Evolutionary conservation across 2,797 vertebrate species (phyloP).

Genomic region (Limosa lapponica): DNA sequence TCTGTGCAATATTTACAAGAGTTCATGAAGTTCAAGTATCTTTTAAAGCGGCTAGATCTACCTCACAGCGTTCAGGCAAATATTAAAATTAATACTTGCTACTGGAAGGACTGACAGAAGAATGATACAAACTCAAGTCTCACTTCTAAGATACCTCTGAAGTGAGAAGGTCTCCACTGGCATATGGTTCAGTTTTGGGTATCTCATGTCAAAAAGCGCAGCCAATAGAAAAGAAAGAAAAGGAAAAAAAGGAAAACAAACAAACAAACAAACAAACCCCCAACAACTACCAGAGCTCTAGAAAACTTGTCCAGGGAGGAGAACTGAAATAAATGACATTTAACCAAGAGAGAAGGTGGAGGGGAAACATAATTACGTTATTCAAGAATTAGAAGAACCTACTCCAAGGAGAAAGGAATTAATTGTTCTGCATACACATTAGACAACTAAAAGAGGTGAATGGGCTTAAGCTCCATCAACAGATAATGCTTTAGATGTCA

Average conservation of each 20-base stretch:
- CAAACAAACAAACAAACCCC: neutral
- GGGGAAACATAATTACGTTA: neutral
- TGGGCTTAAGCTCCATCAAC: neutral
- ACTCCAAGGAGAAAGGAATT: neutral
- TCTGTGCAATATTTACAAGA: neutral
- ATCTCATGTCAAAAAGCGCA: neutral
- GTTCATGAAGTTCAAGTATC: neutral
- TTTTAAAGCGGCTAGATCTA: neutral
- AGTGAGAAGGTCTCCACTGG: neutral
- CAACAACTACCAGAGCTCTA: neutral
- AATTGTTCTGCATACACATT: neutral
- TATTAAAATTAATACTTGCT: neutral
- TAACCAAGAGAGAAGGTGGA: neutral
- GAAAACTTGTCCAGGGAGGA: neutral
- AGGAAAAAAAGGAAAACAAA: neutral
- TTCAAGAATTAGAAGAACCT: neutral
- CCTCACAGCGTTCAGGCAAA: neutral
- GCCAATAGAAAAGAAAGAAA: neutral
- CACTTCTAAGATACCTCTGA: neutral
- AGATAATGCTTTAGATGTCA: neutral
- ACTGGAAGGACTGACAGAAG: neutral
- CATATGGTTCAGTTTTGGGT: neutral
- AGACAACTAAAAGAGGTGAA: neutral
- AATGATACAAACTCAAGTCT: neutral
- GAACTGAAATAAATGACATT: neutral